Base-by-base conservation (phyloP, 2,113 vertebrate genomes). In the Pionites leucogaster region DNA sequence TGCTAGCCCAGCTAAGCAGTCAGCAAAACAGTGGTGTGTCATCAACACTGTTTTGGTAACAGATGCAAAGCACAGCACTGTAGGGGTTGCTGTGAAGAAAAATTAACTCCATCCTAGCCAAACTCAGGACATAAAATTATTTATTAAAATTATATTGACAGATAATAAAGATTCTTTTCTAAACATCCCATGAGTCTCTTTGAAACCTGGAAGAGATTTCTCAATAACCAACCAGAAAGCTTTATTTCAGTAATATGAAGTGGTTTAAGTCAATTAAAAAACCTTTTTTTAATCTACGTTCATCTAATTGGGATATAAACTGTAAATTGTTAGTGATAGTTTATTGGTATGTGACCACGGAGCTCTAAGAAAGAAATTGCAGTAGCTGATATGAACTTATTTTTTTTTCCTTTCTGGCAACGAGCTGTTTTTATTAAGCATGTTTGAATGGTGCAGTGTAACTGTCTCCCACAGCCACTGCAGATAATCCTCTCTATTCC, bases 401-500 rank as follows among this genome's bases (percentile, higher is more conserved):
- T 7, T 13, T 49, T 37, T 82, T 35, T 53, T 82, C 33, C 64
- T 87, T 92, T 82, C 68, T 35, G 3, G 31, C 16, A 88, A 80
- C 88, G 24, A 69, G 49, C 68, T 59, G 52, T 72, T 70, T 92
- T 91, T 67, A 86, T 72, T 93, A 82, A 80, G 20, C 2, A 0
- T 33, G 31, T 77, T 92, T 96, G 95, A 95, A 69, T 68, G 69
- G 50, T 63, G 44, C n/a, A 78, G 67, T 75, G 27, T 55, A 95
- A 76, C 86, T 88, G 23, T 68, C 69, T 93, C 64, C 50, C 82
- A 63, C 63, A 96, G 90, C 86, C 88, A 74, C 94, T 97, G 80
- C 33, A 82, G 20, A 76, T 97, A 92, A 97, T 95, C 65, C 44
- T 81, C 60, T 71, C 19, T 52, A 82, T 94, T 97, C 57, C 18